Evolutionary conservation across 2,888 invertebrate species (phyloP).

Genomic region (Euzophera pinguis): DNA sequence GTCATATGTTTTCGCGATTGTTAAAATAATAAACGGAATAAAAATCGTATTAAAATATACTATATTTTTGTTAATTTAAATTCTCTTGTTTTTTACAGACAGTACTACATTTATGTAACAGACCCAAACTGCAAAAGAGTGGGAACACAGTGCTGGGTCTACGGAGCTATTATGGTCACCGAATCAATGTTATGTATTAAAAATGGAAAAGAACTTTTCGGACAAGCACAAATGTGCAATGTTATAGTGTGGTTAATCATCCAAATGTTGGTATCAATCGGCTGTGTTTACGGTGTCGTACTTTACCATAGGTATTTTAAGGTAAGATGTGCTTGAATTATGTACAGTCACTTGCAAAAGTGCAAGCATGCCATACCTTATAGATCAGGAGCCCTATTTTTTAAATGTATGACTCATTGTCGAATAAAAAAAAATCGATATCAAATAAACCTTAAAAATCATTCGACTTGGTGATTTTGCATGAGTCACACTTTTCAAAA

Average conservation of each 20-base stretch:
- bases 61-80: no score
- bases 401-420: no score
- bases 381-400: no score
- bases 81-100: constrained; percentile 79
- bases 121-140: constrained; percentile 98
- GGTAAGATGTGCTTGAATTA: constrained; percentile 69
- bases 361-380: no score
- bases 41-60: no score
- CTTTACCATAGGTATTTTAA: constrained; percentile 87
- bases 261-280: constrained; percentile 92
- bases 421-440: no score
- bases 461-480: no score
- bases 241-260: constrained; percentile 94
- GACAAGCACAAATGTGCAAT: constrained; percentile 94
- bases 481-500: no score
- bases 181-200: constrained; percentile 97
- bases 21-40: no score
- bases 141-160: constrained; percentile 99
- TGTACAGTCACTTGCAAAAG: no score
- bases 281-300: constrained; percentile 94
- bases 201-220: constrained; percentile 95
- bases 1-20: no score
- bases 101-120: constrained; percentile 98
- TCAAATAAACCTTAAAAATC: no score
- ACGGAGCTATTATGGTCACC: constrained; percentile 97